phyloP scores from a whole-genome alignment of 2,888 invertebrate species.

The Rotaria macrura region DNA sequence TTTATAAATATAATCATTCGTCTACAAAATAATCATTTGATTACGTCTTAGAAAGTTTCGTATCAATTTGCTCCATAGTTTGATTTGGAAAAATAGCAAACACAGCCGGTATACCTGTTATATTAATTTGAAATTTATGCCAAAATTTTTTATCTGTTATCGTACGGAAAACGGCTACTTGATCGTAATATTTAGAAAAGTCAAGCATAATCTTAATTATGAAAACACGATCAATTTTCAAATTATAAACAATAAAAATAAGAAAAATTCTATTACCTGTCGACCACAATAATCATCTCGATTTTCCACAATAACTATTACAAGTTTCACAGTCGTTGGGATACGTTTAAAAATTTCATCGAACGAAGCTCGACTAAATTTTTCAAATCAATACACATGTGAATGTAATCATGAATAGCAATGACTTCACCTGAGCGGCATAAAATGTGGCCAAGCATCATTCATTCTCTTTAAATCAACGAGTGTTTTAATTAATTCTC shows the following conservation, averaged over 20 bases:
- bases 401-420: not conserved
- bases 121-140: not conserved
- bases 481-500: slow-evolving; percentile 40
- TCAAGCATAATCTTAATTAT: not conserved
- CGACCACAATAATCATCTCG: slow-evolving; percentile 52
- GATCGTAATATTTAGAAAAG: slow-evolving; percentile 3
- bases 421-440: slow-evolving; percentile 39
- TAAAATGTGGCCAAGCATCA: slow-evolving; percentile 60
- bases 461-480: slow-evolving; percentile 50
- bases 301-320: slow-evolving; percentile 41
- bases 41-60: not conserved
- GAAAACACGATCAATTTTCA: not conserved
- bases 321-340: slow-evolving; percentile 42
- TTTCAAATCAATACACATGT: slow-evolving; percentile 36
- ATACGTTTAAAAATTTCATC: slow-evolving; percentile 55
- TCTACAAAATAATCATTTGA: not conserved
- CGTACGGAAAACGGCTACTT: not conserved
- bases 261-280: slow-evolving; percentile 51
- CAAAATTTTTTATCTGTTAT: not conserved
- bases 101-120: not conserved
- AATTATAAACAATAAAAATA: not conserved
- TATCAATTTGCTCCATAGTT: not conserved
- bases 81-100: not conserved
- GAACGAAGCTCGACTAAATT: not conserved
- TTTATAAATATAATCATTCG: not conserved